Conservation (phyloP, 2,888 invertebrate genomes). For the Ennomos erosarius region DNA sequence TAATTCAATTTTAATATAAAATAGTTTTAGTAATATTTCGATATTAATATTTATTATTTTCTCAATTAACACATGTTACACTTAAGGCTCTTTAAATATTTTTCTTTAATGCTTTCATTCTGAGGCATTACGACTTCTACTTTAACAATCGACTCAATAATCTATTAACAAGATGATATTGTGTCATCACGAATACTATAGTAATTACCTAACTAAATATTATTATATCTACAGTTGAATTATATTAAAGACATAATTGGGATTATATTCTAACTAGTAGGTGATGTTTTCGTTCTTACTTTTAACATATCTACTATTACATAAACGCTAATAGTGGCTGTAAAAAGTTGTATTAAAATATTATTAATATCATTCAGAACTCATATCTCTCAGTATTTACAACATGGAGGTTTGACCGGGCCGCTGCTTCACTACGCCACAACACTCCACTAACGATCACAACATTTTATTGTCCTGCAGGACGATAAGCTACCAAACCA, state of each 20-base stretch:
- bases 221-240: slow-evolving; percentile 60
- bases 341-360: slow-evolving; percentile 77
- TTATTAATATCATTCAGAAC: slow-evolving; percentile 80
- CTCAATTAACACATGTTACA: slow-evolving; percentile 20
- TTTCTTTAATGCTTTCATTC: slow-evolving; percentile 1
- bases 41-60: slow-evolving; percentile 19
- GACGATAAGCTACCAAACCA: slow-evolving; percentile 61
- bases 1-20: slow-evolving; percentile 45
- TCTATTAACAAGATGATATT: slow-evolving; percentile 53
- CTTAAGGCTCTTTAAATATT: slow-evolving; percentile 13
- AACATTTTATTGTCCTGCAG: slow-evolving; percentile 64
- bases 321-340: slow-evolving; percentile 68
- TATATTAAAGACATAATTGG: slow-evolving; percentile 55
- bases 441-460: slow-evolving; percentile 55
- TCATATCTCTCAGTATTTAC: slow-evolving; percentile 71
- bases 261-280: slow-evolving; percentile 53
- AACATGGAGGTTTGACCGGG: slow-evolving; percentile 43
- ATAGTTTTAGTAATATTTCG: slow-evolving; percentile 24
- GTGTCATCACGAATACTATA: slow-evolving; percentile 53
- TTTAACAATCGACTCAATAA: slow-evolving; percentile 20
- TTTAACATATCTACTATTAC: slow-evolving; percentile 64
- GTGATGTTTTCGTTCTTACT: slow-evolving; percentile 57
- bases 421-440: slow-evolving; percentile 42
- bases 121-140: slow-evolving; percentile 14
- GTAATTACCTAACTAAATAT: slow-evolving; percentile 47